A percentile compares a stretch with the other conserved stretches of the same genome.
These are phyloP conservation scores for Pipistrellus kuhlii DNA, from an alignment of 2,797 vertebrate genomes.

Conservation along the genomic window DNA sequence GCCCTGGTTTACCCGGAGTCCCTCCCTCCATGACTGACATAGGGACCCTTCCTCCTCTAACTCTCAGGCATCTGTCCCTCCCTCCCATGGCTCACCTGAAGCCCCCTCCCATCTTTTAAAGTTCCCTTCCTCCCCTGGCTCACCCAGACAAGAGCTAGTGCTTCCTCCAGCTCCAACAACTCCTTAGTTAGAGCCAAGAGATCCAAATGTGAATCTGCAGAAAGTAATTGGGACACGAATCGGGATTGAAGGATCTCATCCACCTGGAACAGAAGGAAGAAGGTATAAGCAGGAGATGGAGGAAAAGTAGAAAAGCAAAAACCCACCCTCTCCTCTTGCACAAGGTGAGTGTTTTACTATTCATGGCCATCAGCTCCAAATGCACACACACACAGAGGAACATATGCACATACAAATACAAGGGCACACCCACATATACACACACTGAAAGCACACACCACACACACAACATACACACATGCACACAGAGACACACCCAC, in stretches of 20 bases:
- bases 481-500: neutral
- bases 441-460: neutral
- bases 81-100: neutral
- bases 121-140: neutral
- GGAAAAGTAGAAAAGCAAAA: neutral
- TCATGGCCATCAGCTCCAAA: too few species aligned
- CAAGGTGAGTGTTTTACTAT: neutral
- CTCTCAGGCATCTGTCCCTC: neutral
- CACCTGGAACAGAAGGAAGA: conserved; percentile 70
- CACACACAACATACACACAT: neutral
- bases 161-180: conserved; percentile 52
- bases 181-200: conserved; percentile 17
- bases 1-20: neutral
- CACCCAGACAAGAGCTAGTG: conserved; percentile 50
- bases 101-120: conserved; percentile 29
- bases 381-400: neutral
- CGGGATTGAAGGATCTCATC: conserved; percentile 71
- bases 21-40: neutral
- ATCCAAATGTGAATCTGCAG: conserved; percentile 65
- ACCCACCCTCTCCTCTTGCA: accelerated
- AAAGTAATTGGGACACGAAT: conserved; percentile 80
- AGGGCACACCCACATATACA: neutral
- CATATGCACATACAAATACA: neutral
- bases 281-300: neutral
- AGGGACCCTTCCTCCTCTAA: neutral